Evolutionary conservation across 2,797 vertebrate genomes (phyloP).

Genomic region (Sarcophilus harrisii): DNA sequence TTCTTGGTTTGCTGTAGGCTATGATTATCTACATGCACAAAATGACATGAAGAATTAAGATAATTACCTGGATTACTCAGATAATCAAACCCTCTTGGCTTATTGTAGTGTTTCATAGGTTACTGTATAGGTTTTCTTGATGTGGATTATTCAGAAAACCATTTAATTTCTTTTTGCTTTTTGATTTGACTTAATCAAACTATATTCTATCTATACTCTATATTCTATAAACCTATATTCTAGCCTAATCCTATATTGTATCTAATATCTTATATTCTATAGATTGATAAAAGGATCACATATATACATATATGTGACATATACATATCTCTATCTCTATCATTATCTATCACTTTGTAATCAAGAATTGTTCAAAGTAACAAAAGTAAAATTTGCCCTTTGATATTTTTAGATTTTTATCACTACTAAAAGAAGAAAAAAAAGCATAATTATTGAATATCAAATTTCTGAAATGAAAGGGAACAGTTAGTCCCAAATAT

Average conservation of each 20-base stretch:
- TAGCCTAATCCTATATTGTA: too few species aligned
- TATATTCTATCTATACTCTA: too few species aligned
- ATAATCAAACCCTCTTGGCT: not conserved
- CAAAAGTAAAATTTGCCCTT: not conserved
- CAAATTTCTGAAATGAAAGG: not conserved
- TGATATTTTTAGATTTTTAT: not conserved
- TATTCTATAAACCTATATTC: too few species aligned
- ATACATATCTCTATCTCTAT: not conserved
- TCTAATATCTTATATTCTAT: not conserved
- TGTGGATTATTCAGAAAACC: not conserved
- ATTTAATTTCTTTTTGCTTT: not conserved
- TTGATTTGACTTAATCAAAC: not conserved
- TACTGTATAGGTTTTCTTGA: not conserved
- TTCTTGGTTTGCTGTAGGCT: slow-evolving; percentile 37
- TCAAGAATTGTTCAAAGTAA: not conserved
- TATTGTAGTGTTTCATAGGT: not conserved
- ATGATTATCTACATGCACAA: slow-evolving; percentile 49
- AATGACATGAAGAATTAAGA: slow-evolving; percentile 2
- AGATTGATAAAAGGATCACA: not conserved
- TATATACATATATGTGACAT: not conserved
- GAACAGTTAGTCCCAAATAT: not conserved
- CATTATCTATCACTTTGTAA: not conserved
- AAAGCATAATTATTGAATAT: not conserved
- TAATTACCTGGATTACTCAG: slow-evolving; percentile 33
- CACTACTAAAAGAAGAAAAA: not conserved